phyloP scores from a whole-genome alignment of 2,113 vertebrate genomes.

The Balaenoptera acutorostrata region DNA sequence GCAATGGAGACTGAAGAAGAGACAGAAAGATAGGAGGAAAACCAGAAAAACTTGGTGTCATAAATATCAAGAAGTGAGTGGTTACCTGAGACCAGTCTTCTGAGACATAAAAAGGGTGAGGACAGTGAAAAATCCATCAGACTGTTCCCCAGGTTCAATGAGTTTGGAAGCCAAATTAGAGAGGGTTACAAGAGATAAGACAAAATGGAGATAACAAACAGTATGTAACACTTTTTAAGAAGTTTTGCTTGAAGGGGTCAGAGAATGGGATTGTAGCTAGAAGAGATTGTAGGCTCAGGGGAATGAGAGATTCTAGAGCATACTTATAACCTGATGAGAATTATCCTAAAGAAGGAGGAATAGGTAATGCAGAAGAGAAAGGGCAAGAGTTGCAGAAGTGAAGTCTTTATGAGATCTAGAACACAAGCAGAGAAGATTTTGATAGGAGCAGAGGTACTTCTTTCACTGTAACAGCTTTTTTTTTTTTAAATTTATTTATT shows the following conservation, averaged over 20 bases:
- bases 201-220: background rate
- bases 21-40: background rate
- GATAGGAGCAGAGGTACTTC: background rate
- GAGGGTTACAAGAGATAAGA: background rate
- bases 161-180: background rate
- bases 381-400: background rate
- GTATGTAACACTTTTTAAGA: background rate
- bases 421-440: background rate
- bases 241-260: background rate
- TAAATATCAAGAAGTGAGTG: background rate
- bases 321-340: background rate
- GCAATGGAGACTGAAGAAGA: background rate
- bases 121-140: background rate
- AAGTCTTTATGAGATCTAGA: background rate
- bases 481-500: too few species aligned
- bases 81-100: background rate
- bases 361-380: background rate
- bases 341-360: background rate
- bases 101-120: background rate
- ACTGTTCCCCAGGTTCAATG: background rate
- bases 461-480: background rate
- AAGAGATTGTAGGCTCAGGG: background rate
- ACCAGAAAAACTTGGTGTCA: background rate
- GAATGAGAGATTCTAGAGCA: background rate
- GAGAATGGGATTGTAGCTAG: background rate